Percentiles rank a stretch among this genome's conserved stretches.
phyloP scores from a whole-genome alignment of 1,140 invertebrate species.

The Bombyx mandarina region DNA sequence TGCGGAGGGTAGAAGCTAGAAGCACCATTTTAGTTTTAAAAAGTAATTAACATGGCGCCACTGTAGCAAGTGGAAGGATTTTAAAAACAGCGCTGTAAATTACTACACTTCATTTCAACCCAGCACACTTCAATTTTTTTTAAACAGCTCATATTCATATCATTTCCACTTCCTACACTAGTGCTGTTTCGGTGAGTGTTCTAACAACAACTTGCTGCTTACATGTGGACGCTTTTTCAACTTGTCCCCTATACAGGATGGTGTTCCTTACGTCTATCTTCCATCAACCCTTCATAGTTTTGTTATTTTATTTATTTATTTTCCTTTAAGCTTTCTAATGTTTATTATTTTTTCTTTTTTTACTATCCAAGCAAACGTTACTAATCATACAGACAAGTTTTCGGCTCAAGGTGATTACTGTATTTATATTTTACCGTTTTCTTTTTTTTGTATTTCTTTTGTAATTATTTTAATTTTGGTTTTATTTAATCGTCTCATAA shows the following conservation, averaged over 20 bases:
- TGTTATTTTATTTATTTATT: neutral
- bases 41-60: too few species aligned
- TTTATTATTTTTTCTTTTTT: conserved; percentile 2
- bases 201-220: neutral
- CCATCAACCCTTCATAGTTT: neutral
- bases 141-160: too few species aligned
- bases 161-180: too few species aligned
- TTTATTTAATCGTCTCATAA: conserved; percentile 9
- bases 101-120: too few species aligned
- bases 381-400: neutral
- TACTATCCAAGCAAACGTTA: conserved; percentile 2
- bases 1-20: too few species aligned
- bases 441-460: conserved; percentile 12
- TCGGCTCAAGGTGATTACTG: conserved; percentile 4
- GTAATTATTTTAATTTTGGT: conserved; percentile 14
- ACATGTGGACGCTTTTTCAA: neutral
- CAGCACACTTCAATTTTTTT: too few species aligned
- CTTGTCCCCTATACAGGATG: neutral
- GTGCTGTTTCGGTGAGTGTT: too few species aligned
- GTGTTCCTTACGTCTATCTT: too few species aligned
- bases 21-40: too few species aligned
- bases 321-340: neutral
- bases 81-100: too few species aligned
- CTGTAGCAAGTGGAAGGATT: too few species aligned
- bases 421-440: neutral